These are phyloP conservation scores for Semotilus atromaculatus DNA, from an alignment of 2,797 vertebrate genomes.

Conservation along the genomic window DNA sequence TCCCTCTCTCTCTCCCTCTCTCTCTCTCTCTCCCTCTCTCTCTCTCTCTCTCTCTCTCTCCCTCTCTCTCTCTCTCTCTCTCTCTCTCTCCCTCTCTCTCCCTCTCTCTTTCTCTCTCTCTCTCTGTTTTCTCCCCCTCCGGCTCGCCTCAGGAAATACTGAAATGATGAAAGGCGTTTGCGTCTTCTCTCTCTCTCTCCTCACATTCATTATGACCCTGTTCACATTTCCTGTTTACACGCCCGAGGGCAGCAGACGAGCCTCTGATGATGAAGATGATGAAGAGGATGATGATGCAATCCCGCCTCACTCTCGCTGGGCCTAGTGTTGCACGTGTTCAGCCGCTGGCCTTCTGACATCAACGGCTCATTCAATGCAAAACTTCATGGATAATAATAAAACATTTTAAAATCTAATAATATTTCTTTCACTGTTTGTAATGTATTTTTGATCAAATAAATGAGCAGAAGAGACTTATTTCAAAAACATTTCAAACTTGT, in stretches of 20 bases:
- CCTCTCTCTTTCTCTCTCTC: slow-evolving; percentile 18
- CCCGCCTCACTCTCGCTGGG: slow-evolving; percentile 6
- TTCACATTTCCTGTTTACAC: slow-evolving; percentile 61
- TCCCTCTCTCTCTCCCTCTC: slow-evolving; percentile 16
- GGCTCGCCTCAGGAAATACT: slow-evolving; percentile 63
- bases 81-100: slow-evolving; percentile 30
- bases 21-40: slow-evolving; percentile 14
- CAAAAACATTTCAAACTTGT: neutral
- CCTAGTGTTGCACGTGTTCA: slow-evolving; percentile 27
- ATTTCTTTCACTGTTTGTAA: neutral
- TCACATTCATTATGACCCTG: slow-evolving; percentile 61
- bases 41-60: slow-evolving; percentile 14
- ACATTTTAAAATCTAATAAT: neutral
- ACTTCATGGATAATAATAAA: neutral
- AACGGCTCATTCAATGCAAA: neutral
- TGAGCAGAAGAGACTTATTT: neutral
- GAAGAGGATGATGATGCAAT: slow-evolving; percentile 58
- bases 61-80: slow-evolving; percentile 15
- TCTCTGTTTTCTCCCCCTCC: slow-evolving; percentile 1
- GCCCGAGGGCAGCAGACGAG: slow-evolving; percentile 52
- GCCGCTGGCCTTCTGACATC: slow-evolving; percentile 20
- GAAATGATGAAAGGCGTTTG: slow-evolving; percentile 60
- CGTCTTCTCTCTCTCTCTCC: slow-evolving; percentile 20
- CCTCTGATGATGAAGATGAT: slow-evolving; percentile 35
- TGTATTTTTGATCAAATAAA: neutral